Conservation (phyloP, 2,888 invertebrate genomes). For the Uropetala carovei region DNA sequence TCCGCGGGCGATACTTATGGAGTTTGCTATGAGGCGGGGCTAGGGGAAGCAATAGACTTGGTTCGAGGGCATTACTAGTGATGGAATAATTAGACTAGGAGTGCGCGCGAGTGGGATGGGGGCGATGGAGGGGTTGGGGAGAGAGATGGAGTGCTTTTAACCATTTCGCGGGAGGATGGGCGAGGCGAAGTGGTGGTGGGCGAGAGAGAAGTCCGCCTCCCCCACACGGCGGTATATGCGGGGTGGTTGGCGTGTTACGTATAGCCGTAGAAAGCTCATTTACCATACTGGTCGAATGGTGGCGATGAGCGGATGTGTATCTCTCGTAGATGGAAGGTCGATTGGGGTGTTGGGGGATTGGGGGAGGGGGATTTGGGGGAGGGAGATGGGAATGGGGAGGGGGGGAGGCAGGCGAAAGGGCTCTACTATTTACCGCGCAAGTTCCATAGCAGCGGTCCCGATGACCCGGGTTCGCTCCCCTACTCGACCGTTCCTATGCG, state of each 20-base stretch:
- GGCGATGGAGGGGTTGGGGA: not conserved
- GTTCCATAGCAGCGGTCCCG: too few species aligned
- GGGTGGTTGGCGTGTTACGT: not conserved
- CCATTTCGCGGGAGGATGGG: not conserved
- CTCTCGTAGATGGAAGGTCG: too few species aligned
- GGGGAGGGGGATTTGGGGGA: too few species aligned
- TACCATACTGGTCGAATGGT: not conserved
- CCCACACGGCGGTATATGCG: not conserved
- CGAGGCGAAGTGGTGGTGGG: too few species aligned
- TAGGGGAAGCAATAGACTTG: too few species aligned
- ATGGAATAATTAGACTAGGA: slow-evolving; percentile 42
- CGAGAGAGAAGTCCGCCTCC: not conserved
- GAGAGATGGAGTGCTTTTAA: not conserved
- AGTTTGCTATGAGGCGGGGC: too few species aligned
- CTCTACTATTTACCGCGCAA: too few species aligned
- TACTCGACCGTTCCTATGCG: not conserved
- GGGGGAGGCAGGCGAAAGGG: too few species aligned
- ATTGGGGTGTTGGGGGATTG: too few species aligned
- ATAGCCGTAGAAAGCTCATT: slow-evolving; percentile 30
- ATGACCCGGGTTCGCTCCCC: not conserved
- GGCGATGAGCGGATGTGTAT: not conserved
- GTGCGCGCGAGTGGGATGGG: not conserved
- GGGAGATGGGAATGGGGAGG: too few species aligned
- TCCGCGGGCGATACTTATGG: too few species aligned
- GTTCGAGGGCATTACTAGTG: not conserved